Evolutionary conservation across 1,140 invertebrate species (phyloP), one percentile per base, ranked within the genome.

Genomic region (Anastrepha obliqua): DNA sequence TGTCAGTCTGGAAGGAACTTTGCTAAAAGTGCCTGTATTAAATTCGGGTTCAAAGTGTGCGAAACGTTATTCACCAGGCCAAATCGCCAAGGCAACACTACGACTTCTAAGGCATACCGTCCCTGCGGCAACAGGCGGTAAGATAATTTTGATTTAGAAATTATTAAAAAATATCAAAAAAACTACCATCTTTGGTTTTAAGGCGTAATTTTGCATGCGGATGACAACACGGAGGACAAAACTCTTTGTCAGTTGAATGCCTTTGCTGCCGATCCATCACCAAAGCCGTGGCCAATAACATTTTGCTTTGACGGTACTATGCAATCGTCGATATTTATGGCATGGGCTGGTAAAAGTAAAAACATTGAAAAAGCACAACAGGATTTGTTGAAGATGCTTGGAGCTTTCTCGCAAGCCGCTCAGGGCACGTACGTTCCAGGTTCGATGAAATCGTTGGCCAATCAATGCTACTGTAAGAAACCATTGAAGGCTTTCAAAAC

Each of bases 131-230:
- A 47, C 55, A 17, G 47, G 47, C 55, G 74, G 74, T 81, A 20
- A 81, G 74, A 29, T 29, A 29, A 29, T 29, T 29, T 29, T 29
- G 29, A 29, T 81, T 55, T 20, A 55, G 17, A 20, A 81, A 67
- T 67, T 2, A 62, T 17, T 39, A 29, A 67, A 20, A 6, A 29
- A 20, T 67, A 2, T 67, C 64, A 29, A 29, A 29, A 67, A 67
- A 15, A 5, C 17, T 20, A 20, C 17, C 9, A 7, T 81, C 13
- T 15, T 81, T n/a, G 13, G 17, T 81, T 81, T 55, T 0, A 81
- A 81, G 74, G 74, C 42, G 55, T 81, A 8, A 81, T 81, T 81
- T 58, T 81, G 74, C 74, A 58, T 55, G 74, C 55, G 47, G 74
- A 81, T 55, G 74, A 47, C 9, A 81, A 81, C 13, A 81, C 74